Conservation (phyloP, 2,113 vertebrate species). For the Brevimyrus niger region DNA sequence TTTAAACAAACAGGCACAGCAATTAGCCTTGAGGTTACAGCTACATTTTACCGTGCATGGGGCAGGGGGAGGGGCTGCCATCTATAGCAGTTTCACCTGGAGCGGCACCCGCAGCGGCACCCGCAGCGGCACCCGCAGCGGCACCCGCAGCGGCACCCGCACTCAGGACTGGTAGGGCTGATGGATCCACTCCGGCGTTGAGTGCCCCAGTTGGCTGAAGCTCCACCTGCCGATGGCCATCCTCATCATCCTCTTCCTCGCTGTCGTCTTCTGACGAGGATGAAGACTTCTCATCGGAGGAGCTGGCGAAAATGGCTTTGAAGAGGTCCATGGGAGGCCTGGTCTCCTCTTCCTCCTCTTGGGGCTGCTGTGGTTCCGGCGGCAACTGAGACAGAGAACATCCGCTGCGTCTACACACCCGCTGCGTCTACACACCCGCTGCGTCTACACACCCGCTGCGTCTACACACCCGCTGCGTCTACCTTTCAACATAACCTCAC, state of each 20-base stretch:
- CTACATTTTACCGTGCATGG: background rate
- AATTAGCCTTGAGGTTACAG: background rate
- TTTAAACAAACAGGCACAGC: background rate
- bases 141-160: too few species aligned
- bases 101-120: too few species aligned
- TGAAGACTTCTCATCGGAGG: constrained; percentile 83
- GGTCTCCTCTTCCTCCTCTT: constrained; percentile 55
- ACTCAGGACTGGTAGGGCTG: background rate
- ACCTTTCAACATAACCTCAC: background rate
- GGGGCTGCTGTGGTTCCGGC: constrained; percentile 6
- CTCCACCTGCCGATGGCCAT: background rate
- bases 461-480: background rate
- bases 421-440: background rate
- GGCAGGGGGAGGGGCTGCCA: background rate
- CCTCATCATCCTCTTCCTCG: constrained; percentile 47
- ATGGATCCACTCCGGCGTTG: constrained; percentile 5
- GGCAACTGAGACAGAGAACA: background rate
- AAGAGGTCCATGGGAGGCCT: constrained; percentile 88
- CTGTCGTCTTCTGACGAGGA: constrained; percentile 70
- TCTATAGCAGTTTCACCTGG: background rate
- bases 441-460: too few species aligned
- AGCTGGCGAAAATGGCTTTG: constrained; percentile 86
- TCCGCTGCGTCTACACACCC: background rate
- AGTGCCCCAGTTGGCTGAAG: constrained; percentile 27
- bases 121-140: too few species aligned